phyloP scores from a whole-genome alignment of 2,888 invertebrate genomes.

The Lithodes maja region DNA sequence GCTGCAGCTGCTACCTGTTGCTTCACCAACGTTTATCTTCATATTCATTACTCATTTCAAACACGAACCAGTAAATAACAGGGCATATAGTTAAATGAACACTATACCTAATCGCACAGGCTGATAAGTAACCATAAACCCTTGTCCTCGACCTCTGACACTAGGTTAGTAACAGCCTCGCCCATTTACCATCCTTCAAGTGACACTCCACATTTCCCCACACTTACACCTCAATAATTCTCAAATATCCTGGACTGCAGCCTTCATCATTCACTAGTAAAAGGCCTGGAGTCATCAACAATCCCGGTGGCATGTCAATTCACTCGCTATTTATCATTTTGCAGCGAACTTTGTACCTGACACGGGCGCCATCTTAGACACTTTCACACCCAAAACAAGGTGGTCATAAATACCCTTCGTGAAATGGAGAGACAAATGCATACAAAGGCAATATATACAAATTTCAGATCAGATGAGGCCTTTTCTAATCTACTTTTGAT shows the following conservation, averaged over 20 bases:
- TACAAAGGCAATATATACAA: no score
- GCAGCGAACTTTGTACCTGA: constrained; percentile 7
- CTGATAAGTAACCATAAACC: not conserved
- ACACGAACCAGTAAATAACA: no score
- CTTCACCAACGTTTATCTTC: not conserved
- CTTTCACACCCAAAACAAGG: constrained; percentile 41
- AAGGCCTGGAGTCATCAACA: not conserved
- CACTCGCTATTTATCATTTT: not conserved
- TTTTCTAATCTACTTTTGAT: no score
- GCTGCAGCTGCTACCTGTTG: not conserved
- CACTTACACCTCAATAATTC: not conserved
- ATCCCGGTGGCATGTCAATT: not conserved
- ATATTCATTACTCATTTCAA: not conserved
- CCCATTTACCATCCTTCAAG: not conserved
- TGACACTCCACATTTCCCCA: not conserved
- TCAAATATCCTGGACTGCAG: not conserved
- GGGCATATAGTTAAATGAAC: not conserved
- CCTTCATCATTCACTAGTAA: not conserved
- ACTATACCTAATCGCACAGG: not conserved
- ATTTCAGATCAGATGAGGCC: no score
- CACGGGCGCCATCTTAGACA: constrained; percentile 30
- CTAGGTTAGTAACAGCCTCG: not conserved
- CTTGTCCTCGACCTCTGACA: not conserved
- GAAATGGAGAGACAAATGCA: not conserved
- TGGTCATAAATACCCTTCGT: constrained; percentile 8